phyloP scores from a whole-genome alignment of 2,888 invertebrate genomes.

The Cremastobaeus sp. region DNA sequence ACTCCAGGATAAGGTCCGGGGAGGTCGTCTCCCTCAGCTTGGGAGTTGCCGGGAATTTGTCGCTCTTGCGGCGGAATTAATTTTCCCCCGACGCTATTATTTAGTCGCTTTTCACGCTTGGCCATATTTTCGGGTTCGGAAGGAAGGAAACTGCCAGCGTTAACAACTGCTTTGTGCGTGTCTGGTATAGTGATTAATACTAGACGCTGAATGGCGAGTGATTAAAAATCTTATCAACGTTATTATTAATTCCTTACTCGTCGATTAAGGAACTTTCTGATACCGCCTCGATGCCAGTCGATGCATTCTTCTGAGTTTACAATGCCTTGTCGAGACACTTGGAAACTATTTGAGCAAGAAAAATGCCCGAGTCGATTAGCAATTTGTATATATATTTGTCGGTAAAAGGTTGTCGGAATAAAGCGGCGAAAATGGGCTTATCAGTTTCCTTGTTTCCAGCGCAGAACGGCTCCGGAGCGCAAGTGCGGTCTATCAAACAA shows the following conservation, averaged over 20 bases:
- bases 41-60: conserved; percentile 23
- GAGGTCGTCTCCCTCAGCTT: conserved; percentile 47
- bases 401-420: conserved; percentile 14
- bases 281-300: too few species aligned
- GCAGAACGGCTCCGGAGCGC: conserved; percentile 4
- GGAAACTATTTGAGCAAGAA: too few species aligned
- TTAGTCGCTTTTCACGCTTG: too few species aligned
- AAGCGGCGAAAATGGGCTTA: conserved; percentile 19
- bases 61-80: conserved; percentile 29
- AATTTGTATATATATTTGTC: conserved; percentile 1
- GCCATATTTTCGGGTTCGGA: too few species aligned
- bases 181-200: too few species aligned
- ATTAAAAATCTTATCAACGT: too few species aligned
- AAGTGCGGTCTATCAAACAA: conserved; percentile 42
- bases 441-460: conserved; percentile 28
- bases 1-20: conserved; percentile 47
- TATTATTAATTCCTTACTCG: too few species aligned
- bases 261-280: too few species aligned
- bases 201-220: too few species aligned
- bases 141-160: too few species aligned
- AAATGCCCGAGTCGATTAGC: too few species aligned
- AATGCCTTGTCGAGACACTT: neutral
- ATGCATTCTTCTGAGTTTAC: neutral
- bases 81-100: conserved; percentile 18
- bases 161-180: too few species aligned